These are phyloP conservation scores for Sericinus montela DNA, from an alignment of 2,888 invertebrate genomes.

Conservation along the genomic window DNA sequence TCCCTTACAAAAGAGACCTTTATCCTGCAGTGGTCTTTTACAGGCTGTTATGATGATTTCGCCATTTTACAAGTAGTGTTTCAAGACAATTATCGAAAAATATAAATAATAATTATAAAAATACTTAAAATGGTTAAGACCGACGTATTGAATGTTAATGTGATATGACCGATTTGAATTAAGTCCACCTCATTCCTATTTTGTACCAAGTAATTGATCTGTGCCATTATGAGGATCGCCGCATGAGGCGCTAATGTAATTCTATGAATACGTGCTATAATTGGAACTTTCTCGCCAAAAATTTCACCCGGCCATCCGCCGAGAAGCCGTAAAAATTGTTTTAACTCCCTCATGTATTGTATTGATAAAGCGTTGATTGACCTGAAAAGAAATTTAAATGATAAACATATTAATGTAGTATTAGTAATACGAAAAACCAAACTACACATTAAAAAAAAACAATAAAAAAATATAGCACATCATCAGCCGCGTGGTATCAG, in stretches of 20 bases:
- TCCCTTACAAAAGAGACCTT: too few relatives aligned
- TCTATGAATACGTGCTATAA: neutral
- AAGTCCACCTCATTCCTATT: neutral
- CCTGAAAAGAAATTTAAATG: neutral
- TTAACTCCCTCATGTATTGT: slow-evolving; percentile 4
- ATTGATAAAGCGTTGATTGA: slow-evolving; percentile 1
- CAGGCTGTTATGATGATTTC: too few relatives aligned
- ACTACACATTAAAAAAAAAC: too few relatives aligned
- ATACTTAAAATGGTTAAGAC: slow-evolving; percentile 10
- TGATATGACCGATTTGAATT: slow-evolving; percentile 2
- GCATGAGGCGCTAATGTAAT: neutral
- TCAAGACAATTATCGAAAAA: too few relatives aligned
- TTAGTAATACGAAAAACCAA: too few relatives aligned
- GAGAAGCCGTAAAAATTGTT: slow-evolving; percentile 1
- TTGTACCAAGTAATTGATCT: slow-evolving; percentile 10
- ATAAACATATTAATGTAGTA: too few relatives aligned
- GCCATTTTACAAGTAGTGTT: too few relatives aligned
- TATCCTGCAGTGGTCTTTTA: too few relatives aligned
- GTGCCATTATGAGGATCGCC: neutral
- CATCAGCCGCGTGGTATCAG: too few relatives aligned
- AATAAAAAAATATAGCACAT: too few relatives aligned
- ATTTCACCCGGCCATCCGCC: slow-evolving; percentile 9
- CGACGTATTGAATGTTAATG: neutral
- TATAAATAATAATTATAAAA: neutral
- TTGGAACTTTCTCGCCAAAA: slow-evolving; percentile 5